Base-by-base conservation (phyloP, 2,888 invertebrate species). In the Zygogramma bicolorata region DNA sequence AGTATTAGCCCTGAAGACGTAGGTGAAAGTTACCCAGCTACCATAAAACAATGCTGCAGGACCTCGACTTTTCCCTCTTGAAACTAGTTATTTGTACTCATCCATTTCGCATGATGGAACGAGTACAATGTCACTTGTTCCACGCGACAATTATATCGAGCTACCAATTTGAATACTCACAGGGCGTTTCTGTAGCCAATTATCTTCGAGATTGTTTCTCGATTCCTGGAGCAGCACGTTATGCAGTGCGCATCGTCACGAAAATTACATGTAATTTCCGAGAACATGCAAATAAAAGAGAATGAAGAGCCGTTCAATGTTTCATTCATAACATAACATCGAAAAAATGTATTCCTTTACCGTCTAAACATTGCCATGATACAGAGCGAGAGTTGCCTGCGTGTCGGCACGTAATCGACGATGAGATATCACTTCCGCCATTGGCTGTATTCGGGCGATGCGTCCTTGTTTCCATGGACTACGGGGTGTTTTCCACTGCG, bases 271-370 rank as follows among this genome's bases (percentile, higher is more conserved):
- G 53, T 53, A 53, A 53, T 53, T 53, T 53, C 22, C 53, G 8
- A 27, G 53, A 53, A 53, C 53, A 53, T 53, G 53, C 53, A 53
- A 53, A 53, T 53, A 53, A 53, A 15, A 53, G 53, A 53, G 53
- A 53, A 53, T 27, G 53, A 27, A 27, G 25, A 27, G 27, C n/a
- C 53, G 53, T 53, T 53, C 25, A 27, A 53, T 53, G 27, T 53
- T 53, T 53, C 53, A 53, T 53, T 53, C 53, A 53, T 53, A 53
- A 53, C 53, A 27, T 53, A 53, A n/a, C 42, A 42, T 53, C 53
- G 53, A 25, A 53, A 53, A 53, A 53, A 53, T 13, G 27, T 53
- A 53, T 53, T 53, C 53, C 53, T 53, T 53, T 53, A 53, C 25
- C 25, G 53, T 53, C 53, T 53, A 53, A 53, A n/a, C 53, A 25